phyloP scores from a whole-genome alignment of 1,140 invertebrate genomes.

The Drosophila eugracilis region DNA sequence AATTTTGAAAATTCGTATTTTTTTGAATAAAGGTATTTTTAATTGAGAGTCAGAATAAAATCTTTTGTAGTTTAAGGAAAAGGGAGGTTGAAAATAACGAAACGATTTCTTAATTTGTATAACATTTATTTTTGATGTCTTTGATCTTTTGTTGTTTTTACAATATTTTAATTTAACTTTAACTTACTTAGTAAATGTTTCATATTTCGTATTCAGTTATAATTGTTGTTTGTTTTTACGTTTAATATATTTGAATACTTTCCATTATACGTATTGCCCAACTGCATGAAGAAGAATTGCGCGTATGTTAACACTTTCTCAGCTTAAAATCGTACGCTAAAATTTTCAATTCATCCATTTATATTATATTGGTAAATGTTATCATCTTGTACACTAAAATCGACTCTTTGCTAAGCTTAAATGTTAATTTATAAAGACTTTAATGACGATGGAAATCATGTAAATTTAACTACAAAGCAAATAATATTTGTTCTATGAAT shows the following conservation, averaged over 20 bases:
- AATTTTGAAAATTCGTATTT: slow-evolving; percentile 14
- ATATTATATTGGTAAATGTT: slow-evolving; percentile 23
- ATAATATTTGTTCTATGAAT: slow-evolving; percentile 38
- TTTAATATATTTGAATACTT: slow-evolving; percentile 25
- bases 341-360: slow-evolving; percentile 46
- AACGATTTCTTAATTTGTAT: slow-evolving; percentile 27
- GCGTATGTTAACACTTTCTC: slow-evolving; percentile 62
- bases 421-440: slow-evolving; percentile 22
- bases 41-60: neutral
- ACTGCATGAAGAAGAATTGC: slow-evolving; percentile 64
- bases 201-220: slow-evolving; percentile 47
- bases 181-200: slow-evolving; percentile 58
- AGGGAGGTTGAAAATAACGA: neutral
- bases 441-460: slow-evolving; percentile 45
- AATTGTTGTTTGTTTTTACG: slow-evolving; percentile 8
- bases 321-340: slow-evolving; percentile 70
- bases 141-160: slow-evolving; percentile 54
- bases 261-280: slow-evolving; percentile 51
- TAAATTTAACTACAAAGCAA: slow-evolving; percentile 47
- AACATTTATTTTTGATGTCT: slow-evolving; percentile 69
- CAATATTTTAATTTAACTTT: slow-evolving; percentile 67
- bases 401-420: slow-evolving; percentile 75
- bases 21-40: slow-evolving; percentile 1
- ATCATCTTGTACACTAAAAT: slow-evolving; percentile 72
- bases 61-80: slow-evolving; percentile 1